A percentile compares a stretch with the other conserved stretches of the same genome.
Evolutionary conservation across 92 coral and sea anemone genomes (phyloP).

Genomic region (Muricea muricata): DNA sequence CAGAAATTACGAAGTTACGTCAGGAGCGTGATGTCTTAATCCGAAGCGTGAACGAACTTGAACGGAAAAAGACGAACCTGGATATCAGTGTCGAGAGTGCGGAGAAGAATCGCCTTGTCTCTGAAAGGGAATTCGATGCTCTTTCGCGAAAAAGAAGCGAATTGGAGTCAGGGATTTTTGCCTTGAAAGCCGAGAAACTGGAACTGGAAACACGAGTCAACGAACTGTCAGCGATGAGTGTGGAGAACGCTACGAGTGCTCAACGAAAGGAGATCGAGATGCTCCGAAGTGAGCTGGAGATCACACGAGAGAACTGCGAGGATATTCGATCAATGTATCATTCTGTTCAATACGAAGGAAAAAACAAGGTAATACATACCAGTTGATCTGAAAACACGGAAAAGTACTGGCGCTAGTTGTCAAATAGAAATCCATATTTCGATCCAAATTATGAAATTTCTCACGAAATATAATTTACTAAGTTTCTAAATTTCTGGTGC

Average conservation of each 20-base stretch:
- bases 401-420: too few species aligned
- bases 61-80: conserved; percentile 35
- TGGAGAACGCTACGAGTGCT: conserved; percentile 25
- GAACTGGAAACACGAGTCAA: conserved; percentile 53
- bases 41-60: conserved; percentile 43
- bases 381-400: too few species aligned
- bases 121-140: neutral
- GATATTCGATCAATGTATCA: conserved; percentile 34
- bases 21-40: conserved; percentile 61
- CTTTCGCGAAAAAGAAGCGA: conserved; percentile 13
- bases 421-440: too few species aligned
- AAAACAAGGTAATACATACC: conserved; percentile 28
- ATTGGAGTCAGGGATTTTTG: conserved; percentile 62
- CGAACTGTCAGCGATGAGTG: conserved; percentile 23
- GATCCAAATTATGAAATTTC: too few species aligned
- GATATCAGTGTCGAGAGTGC: conserved; percentile 18
- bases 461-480: too few species aligned
- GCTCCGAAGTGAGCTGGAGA: conserved; percentile 33
- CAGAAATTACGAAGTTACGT: conserved; percentile 67
- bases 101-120: conserved; percentile 3
- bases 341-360: conserved; percentile 9
- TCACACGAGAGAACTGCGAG: conserved; percentile 29
- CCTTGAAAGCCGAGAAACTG: conserved; percentile 50
- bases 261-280: conserved; percentile 46
- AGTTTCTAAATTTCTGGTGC: too few species aligned